These are phyloP conservation scores for Ectobius pallidus DNA, from an alignment of 2,888 invertebrate species.

Conservation along the genomic window DNA sequence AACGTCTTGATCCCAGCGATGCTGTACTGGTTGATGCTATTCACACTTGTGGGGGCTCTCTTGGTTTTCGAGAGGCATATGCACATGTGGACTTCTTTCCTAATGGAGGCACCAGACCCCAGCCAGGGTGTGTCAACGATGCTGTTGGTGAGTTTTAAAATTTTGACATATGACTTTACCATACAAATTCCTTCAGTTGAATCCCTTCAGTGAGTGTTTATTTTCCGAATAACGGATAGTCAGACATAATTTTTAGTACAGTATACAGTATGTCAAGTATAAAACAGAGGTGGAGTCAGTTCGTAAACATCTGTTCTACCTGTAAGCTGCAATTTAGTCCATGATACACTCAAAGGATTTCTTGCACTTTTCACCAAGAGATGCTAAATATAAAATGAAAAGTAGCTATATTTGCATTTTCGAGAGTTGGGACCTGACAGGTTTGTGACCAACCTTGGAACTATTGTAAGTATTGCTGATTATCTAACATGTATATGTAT, in stretches of 20 bases:
- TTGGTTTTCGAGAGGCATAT: not conserved
- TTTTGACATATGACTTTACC: too few relatives aligned
- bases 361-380: too few relatives aligned
- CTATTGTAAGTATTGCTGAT: too few relatives aligned
- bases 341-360: too few relatives aligned
- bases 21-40: not conserved
- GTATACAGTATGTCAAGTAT: not conserved
- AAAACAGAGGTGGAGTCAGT: not conserved
- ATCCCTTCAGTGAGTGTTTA: not conserved
- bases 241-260: not conserved
- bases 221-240: not conserved
- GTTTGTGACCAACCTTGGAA: too few relatives aligned
- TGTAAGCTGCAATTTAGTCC: too few relatives aligned
- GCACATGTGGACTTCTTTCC: not conserved
- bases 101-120: not conserved
- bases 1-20: not conserved
- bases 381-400: too few relatives aligned
- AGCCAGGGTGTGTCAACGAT: not conserved
- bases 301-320: too few relatives aligned
- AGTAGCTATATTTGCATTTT: too few relatives aligned
- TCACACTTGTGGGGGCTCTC: not conserved
- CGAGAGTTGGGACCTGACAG: too few relatives aligned
- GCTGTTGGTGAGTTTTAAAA: not conserved
- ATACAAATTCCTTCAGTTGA: too few relatives aligned
- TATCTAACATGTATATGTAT: not conserved